Percentiles rank a stretch among this genome's conserved stretches.
phyloP scores from a whole-genome alignment of 2,888 invertebrate species.

The Lissonota sp. region DNA sequence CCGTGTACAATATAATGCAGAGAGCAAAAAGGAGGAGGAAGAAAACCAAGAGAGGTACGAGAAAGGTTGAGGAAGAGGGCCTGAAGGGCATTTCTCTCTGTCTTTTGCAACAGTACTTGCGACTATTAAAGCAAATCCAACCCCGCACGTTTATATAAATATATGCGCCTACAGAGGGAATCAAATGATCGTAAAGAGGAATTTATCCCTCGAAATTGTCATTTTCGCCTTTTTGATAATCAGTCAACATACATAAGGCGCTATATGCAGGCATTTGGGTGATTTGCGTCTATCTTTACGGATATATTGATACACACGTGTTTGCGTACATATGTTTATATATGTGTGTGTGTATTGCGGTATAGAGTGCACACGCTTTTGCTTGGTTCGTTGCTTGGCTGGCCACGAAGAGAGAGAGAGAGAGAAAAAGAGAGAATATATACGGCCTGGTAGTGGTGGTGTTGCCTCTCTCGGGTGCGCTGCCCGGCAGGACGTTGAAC shows the following conservation, averaged over 20 bases:
- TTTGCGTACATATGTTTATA: conserved; percentile 41
- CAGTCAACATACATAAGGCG: not conserved
- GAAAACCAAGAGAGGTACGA: not conserved
- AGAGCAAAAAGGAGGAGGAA: not conserved
- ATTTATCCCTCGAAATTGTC: no score
- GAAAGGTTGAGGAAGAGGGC: conserved; percentile 67
- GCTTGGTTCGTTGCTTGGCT: conserved; percentile 65
- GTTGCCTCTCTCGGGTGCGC: conserved; percentile 80
- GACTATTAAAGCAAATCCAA: conserved; percentile 79
- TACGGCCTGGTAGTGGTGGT: not conserved
- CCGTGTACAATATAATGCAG: conserved; percentile 12
- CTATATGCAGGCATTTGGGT: not conserved
- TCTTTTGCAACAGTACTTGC: conserved; percentile 80
- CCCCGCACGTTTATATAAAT: conserved; percentile 46
- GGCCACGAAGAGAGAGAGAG: conserved; percentile 17
- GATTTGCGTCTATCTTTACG: not conserved
- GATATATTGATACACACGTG: conserved; percentile 15
- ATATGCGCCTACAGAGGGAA: not conserved
- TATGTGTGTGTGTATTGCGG: conserved; percentile 71
- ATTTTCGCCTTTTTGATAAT: not conserved
- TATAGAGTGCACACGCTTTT: conserved; percentile 68
- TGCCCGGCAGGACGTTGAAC: conserved; percentile 83
- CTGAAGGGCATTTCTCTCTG: conserved; percentile 75
- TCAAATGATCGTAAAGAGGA: no score
- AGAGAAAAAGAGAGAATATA: no score